phyloP scores from a whole-genome alignment of 2,113 vertebrate species.

The Cisticola juncidis region DNA sequence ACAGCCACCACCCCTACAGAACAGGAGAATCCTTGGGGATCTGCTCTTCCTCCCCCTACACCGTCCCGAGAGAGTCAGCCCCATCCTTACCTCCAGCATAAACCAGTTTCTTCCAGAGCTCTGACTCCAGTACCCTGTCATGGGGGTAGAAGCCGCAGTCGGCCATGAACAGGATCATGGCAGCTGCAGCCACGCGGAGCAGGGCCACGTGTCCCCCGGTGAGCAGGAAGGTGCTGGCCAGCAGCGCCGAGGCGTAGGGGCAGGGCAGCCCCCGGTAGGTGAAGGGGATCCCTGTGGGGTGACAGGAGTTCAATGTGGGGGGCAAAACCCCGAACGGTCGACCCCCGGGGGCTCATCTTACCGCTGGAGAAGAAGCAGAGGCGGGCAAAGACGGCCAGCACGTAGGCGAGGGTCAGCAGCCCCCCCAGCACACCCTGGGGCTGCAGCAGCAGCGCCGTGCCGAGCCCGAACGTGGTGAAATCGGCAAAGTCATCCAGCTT shows the following conservation, averaged over 20 bases:
- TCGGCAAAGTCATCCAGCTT: constrained; percentile 91
- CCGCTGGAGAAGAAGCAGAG: constrained; percentile 89
- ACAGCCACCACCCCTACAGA: constrained; percentile 78
- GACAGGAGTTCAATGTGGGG: not conserved
- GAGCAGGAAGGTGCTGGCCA: constrained; percentile 14
- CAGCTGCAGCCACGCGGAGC: constrained; percentile 73
- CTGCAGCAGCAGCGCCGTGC: constrained; percentile 84
- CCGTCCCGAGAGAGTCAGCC: fast-evolving
- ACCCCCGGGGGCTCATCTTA: not conserved
- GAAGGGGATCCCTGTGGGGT: constrained; percentile 79
- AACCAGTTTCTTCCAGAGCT: constrained; percentile 91
- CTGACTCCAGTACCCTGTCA: constrained; percentile 88
- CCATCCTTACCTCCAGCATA: constrained; percentile 83
- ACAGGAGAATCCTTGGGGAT: not conserved
- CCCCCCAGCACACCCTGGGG: constrained; percentile 77
- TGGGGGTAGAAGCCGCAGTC: constrained; percentile 89
- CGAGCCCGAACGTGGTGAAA: constrained; percentile 92
- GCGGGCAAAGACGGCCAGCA: constrained; percentile 82
- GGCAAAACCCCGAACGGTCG: fast-evolving
- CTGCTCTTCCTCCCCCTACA: not conserved
- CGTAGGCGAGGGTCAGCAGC: constrained; percentile 82
- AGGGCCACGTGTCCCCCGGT: constrained; percentile 3
- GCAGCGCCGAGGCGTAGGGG: constrained; percentile 56
- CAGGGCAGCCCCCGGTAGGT: constrained; percentile 90
- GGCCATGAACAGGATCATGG: constrained; percentile 90